Base-by-base conservation (phyloP, 2,797 vertebrate genomes). In the Staurois parvus region DNA sequence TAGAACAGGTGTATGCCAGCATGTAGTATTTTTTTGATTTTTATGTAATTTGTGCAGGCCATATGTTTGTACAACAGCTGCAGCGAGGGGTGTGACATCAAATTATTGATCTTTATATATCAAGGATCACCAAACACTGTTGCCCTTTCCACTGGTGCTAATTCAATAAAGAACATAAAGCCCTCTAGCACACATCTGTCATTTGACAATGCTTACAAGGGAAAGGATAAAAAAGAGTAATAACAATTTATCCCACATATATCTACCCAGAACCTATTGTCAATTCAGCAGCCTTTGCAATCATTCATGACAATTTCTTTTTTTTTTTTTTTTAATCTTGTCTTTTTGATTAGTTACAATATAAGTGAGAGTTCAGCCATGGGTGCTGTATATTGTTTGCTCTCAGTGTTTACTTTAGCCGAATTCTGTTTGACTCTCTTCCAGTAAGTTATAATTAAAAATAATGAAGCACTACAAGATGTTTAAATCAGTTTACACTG, bases 381-480 rank as follows among this genome's bases (percentile, higher is more conserved):
- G 34, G 42, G 45, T 64, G 26, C 40, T 26, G 21, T 56, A 79
- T 72, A 64, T 78, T 84, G 48, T 84, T 64, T n/a, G 69, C 75
- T 67, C 0, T 0, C 0, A 29, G 62, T 84, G 68, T 79, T 78
- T 79, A 72, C 68, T 42, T 69, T 84, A 64, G 67, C 24, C 1
- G 1, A 15, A 5, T 84, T 52, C 73, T 78, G 67, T 45, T 83
- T 24, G 72, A 56, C 42, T 69, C 37, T 5, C 42, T 86, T 85
- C 45, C 34, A 67, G 40, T 32, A 75, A 73, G 29, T n/a, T 48
- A 59, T 52, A 11, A 72, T 9, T 0, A 79, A 88, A 90, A 85
- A 37, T 6, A 88, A 56, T 37, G 74, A 88, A 91, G 72, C 0
- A 75, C 84, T 83, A 85, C 66, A 86, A 87, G 88, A 85, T 37